A percentile compares a stretch with the other conserved stretches of the same genome.
Evolutionary conservation across 2,113 vertebrate genomes (phyloP).

Genomic region (Clarias gariepinus): DNA sequence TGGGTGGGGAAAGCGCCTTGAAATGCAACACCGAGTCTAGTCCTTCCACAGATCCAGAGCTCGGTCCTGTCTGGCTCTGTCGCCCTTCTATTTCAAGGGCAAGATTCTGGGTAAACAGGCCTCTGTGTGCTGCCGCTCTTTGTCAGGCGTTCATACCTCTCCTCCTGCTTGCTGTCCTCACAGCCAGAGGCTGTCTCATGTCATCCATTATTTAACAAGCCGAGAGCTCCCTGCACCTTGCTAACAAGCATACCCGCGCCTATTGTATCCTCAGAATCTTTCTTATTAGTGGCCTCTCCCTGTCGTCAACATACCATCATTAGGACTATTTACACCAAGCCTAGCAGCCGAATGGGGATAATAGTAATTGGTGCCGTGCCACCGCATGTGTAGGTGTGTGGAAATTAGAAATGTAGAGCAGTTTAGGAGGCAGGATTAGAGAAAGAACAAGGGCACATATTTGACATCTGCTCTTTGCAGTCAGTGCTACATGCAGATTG

Average conservation of each 20-base stretch:
- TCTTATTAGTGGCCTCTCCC: constrained; percentile 31
- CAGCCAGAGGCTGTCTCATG: constrained; percentile 49
- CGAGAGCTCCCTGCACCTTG: constrained; percentile 38
- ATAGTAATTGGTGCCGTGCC: constrained; percentile 18
- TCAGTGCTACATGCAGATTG: constrained; percentile 6
- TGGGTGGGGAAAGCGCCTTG: constrained; percentile 26
- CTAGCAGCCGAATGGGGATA: constrained; percentile 17
- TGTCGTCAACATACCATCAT: constrained; percentile 42
- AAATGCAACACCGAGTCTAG: constrained; percentile 22
- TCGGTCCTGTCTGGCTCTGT: constrained; percentile 34
- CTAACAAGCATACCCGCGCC: constrained; percentile 47
- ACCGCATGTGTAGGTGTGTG: constrained; percentile 8
- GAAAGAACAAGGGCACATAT: neutral
- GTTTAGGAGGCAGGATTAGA: constrained; percentile 25
- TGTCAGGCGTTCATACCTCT: constrained; percentile 41
- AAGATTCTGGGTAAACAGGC: constrained; percentile 42
- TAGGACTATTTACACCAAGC: constrained; percentile 31
- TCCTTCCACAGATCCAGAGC: constrained; percentile 12
- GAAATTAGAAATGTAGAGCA: constrained; percentile 27
- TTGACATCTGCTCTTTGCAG: constrained; percentile 34
- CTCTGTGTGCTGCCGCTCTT: constrained; percentile 40
- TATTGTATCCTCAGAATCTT: constrained; percentile 32
- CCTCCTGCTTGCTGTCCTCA: constrained; percentile 42
- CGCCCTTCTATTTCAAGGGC: constrained; percentile 49
- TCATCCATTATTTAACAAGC: constrained; percentile 54